phyloP scores from a whole-genome alignment of 2,888 invertebrate genomes.

The Chrysotoxum bicinctum region DNA sequence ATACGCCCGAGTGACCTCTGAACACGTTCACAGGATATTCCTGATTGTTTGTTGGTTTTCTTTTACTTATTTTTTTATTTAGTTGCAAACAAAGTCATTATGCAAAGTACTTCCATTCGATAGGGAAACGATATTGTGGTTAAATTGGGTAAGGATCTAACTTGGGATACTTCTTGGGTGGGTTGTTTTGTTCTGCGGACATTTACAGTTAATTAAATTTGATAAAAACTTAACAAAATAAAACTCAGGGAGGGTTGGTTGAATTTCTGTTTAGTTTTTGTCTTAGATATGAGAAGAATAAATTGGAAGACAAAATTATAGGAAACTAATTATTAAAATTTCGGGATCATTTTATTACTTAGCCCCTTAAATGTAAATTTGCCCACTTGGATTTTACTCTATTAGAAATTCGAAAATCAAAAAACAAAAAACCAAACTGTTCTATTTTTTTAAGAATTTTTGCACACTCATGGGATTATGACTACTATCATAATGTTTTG shows the following conservation, averaged over 20 bases:
- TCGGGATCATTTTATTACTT: no score
- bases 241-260: background rate
- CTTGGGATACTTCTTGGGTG: background rate
- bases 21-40: slow-evolving; percentile 37
- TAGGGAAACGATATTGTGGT: background rate
- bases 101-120: slow-evolving; percentile 13
- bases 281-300: no score
- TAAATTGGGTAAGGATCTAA: background rate
- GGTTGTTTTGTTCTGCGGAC: slow-evolving; percentile 4
- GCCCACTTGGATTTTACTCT: no score
- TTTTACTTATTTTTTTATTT: background rate
- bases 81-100: slow-evolving; percentile 29
- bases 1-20: slow-evolving; percentile 62
- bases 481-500: no score
- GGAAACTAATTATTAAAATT: no score
- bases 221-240: background rate
- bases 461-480: no score
- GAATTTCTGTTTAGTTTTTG: no score
- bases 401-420: no score
- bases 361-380: no score
- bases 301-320: no score
- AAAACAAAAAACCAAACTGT: no score
- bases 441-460: no score
- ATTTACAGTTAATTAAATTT: slow-evolving; percentile 36
- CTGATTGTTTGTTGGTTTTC: background rate